phyloP scores from a whole-genome alignment of 2,888 invertebrate species.

The Cryptosula pallasiana region DNA sequence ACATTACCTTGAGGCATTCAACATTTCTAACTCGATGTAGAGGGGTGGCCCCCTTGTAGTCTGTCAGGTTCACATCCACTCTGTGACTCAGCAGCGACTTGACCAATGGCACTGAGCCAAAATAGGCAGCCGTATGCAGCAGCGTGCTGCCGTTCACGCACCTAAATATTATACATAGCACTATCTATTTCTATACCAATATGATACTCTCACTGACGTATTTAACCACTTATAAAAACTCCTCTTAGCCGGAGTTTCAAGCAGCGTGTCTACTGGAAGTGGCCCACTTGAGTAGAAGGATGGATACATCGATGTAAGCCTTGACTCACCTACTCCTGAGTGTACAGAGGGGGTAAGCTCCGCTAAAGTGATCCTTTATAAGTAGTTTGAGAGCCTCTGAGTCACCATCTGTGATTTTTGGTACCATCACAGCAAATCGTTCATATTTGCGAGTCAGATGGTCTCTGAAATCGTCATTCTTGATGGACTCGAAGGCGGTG shows the following conservation, averaged over 20 bases:
- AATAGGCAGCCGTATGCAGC: slow-evolving; percentile 51
- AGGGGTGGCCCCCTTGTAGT: slow-evolving; percentile 51
- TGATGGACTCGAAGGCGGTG: slow-evolving; percentile 43
- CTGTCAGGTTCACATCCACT: slow-evolving; percentile 44
- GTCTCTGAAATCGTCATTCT: slow-evolving; percentile 45
- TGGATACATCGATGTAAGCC: too few species aligned
- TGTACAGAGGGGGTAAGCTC: slow-evolving; percentile 35
- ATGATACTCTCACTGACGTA: too few species aligned
- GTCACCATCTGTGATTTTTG: slow-evolving; percentile 46
- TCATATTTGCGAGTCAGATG: slow-evolving; percentile 43
- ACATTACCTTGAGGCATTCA: slow-evolving; percentile 41
- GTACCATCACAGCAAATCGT: slow-evolving; percentile 43
- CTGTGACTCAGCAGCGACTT: slow-evolving; percentile 40
- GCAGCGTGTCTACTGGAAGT: too few species aligned
- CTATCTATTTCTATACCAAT: too few species aligned
- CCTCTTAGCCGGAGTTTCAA: too few species aligned
- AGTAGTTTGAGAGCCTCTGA: slow-evolving; percentile 37
- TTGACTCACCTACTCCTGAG: slow-evolving; percentile 45
- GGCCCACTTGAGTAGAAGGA: too few species aligned
- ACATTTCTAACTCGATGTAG: slow-evolving; percentile 45
- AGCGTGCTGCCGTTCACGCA: slow-evolving; percentile 52
- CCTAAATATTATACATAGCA: too few species aligned
- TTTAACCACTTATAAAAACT: too few species aligned
- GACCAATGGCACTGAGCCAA: slow-evolving; percentile 38
- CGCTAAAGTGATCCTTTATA: slow-evolving; percentile 38